Conservation (phyloP, 2,113 vertebrate genomes). For the Labeo catla region DNA sequence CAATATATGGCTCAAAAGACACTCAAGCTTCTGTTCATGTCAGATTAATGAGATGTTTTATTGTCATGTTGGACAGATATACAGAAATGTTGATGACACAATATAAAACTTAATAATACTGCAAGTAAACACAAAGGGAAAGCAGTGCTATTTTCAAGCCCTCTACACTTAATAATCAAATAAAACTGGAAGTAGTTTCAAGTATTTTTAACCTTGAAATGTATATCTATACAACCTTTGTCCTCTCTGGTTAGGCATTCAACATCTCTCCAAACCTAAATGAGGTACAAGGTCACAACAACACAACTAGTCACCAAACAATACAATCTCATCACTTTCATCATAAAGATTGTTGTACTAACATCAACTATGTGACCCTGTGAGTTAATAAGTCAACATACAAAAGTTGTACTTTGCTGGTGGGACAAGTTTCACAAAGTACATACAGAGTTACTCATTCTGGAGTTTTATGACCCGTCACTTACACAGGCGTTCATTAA, state of each 20-base stretch:
- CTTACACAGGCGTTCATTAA: background rate
- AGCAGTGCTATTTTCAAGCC: background rate
- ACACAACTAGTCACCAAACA: constrained; percentile 9
- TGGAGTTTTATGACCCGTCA: background rate
- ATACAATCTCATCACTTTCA: background rate
- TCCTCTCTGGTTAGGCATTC: background rate
- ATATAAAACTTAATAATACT: background rate
- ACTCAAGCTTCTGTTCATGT: background rate
- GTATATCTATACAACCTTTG: constrained; percentile 16
- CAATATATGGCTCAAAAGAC: background rate
- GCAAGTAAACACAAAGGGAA: background rate
- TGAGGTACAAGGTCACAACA: constrained; percentile 12
- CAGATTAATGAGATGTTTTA: background rate
- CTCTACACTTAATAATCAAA: background rate
- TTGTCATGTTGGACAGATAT: background rate
- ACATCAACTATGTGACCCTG: background rate
- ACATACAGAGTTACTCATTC: background rate
- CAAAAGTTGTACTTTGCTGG: background rate
- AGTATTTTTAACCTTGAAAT: background rate
- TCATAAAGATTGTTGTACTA: background rate
- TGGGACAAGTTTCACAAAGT: background rate
- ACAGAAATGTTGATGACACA: background rate
- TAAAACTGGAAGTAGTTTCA: background rate
- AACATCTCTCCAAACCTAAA: background rate
- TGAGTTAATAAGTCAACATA: background rate